A percentile compares a stretch with the other conserved stretches of the same genome.
Conservation (phyloP, 2,113 vertebrate genomes). For the Lepus europaeus region DNA sequence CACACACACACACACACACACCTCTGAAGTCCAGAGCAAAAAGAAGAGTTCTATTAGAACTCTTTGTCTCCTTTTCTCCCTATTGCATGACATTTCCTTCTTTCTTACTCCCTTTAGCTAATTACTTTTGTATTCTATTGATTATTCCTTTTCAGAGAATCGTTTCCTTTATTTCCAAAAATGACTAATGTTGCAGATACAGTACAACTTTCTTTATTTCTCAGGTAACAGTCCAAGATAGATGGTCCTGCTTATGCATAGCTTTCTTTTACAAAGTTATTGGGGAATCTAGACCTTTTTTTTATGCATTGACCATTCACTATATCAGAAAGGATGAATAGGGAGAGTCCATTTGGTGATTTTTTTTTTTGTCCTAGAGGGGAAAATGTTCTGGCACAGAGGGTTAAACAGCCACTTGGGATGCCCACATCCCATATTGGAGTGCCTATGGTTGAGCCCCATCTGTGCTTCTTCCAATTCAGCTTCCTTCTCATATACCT, state of each 20-base stretch:
- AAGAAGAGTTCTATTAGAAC: not conserved
- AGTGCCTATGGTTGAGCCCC: too few relatives aligned
- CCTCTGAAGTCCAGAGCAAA: constrained; percentile 16
- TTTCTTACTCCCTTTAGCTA: not conserved
- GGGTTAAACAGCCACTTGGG: too few relatives aligned
- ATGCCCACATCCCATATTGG: too few relatives aligned
- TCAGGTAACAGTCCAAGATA: constrained; percentile 1
- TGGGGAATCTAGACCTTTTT: not conserved
- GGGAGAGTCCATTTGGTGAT: not conserved
- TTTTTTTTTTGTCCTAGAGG: too few relatives aligned
- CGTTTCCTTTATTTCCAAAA: constrained; percentile 23
- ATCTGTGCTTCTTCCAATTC: too few relatives aligned
- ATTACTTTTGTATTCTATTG: constrained; percentile 24
- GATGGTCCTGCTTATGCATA: not conserved
- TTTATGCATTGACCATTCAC: not conserved
- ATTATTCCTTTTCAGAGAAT: constrained; percentile 5
- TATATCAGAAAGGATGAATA: not conserved
- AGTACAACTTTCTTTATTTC: constrained; percentile 28
- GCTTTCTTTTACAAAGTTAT: not conserved
- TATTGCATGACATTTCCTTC: not conserved
- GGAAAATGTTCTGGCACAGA: too few relatives aligned
- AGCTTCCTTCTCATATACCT: too few relatives aligned
- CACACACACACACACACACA: not conserved
- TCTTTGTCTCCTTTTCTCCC: not conserved
- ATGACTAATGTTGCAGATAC: not conserved